A percentile compares a stretch with the other conserved stretches of the same genome.
Evolutionary conservation across 2,797 vertebrate genomes (phyloP).

Genomic region (Streptopelia turtur): DNA sequence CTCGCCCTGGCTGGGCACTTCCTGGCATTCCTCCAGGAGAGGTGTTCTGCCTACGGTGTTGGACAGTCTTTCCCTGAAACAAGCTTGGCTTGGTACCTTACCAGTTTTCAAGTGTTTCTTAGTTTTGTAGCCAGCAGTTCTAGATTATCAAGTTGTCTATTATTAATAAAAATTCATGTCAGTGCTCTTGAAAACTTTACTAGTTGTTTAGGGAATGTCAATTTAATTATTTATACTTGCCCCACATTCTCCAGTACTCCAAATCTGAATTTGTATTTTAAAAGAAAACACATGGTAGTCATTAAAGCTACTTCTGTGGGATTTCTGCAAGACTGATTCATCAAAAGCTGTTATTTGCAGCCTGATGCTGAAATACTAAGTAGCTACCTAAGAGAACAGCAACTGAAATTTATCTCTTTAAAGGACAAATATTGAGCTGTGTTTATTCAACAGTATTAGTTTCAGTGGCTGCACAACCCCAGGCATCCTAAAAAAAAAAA

Average conservation of each 20-base stretch:
- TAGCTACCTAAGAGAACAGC: background rate
- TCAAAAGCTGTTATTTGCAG: background rate
- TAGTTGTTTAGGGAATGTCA: background rate
- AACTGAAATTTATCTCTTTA: background rate
- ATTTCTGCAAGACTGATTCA: background rate
- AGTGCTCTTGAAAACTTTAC: background rate
- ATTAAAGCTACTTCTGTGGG: background rate
- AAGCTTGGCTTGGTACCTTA: background rate
- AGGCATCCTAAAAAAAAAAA: background rate
- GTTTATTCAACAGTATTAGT: background rate
- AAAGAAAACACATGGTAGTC: background rate
- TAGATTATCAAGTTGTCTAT: background rate
- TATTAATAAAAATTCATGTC: background rate
- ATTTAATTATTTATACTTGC: background rate
- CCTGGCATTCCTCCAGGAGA: background rate
- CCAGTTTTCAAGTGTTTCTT: background rate
- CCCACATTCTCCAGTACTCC: background rate
- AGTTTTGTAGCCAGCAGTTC: background rate
- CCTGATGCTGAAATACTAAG: background rate
- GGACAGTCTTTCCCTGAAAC: background rate
- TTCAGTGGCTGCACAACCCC: background rate
- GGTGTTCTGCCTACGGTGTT: fast-evolving
- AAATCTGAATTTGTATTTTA: background rate
- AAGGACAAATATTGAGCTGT: background rate
- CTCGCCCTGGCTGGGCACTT: background rate